Evolutionary conservation across 2,888 invertebrate genomes (phyloP).

Genomic region (Erannis defoliaria): DNA sequence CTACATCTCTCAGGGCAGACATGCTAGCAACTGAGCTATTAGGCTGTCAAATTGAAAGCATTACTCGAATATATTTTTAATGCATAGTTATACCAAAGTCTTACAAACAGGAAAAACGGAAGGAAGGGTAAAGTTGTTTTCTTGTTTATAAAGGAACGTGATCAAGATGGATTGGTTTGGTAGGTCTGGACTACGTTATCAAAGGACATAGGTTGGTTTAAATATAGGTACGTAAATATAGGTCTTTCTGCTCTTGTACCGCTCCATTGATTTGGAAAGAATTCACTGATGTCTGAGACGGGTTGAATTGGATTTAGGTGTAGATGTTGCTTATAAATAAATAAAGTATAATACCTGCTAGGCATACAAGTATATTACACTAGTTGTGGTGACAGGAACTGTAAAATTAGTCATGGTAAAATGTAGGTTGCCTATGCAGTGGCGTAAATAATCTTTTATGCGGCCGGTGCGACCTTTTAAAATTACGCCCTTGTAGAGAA

Average conservation of each 20-base stretch:
- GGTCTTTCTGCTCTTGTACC: background rate
- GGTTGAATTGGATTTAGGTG: background rate
- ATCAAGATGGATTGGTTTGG: constrained; percentile 3
- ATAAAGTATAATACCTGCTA: background rate
- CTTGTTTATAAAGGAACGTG: constrained; percentile 10
- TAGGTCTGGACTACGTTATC: constrained; percentile 2
- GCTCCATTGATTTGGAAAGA: constrained; percentile 26
- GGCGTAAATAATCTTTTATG: too few relatives aligned
- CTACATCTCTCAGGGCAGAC: too few relatives aligned
- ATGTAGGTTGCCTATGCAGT: too few relatives aligned
- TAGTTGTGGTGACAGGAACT: background rate
- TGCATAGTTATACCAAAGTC: background rate
- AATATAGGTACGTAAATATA: background rate
- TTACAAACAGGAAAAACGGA: constrained; percentile 1
- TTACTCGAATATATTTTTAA: background rate
- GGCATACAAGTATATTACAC: background rate
- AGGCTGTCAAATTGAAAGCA: background rate
- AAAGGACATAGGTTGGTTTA: background rate
- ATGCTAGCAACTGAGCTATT: too few relatives aligned
- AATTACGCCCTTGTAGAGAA: too few relatives aligned
- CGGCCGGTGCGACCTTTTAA: too few relatives aligned
- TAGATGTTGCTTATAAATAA: background rate
- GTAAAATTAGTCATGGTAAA: too few relatives aligned
- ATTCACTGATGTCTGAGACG: constrained; percentile 9
- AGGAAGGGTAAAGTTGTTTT: constrained; percentile 7